A percentile compares a stretch with the other conserved stretches of the same genome.
These are phyloP conservation scores for Eidolon dupreanum DNA, from an alignment of 2,797 vertebrate species.

Conservation along the genomic window DNA sequence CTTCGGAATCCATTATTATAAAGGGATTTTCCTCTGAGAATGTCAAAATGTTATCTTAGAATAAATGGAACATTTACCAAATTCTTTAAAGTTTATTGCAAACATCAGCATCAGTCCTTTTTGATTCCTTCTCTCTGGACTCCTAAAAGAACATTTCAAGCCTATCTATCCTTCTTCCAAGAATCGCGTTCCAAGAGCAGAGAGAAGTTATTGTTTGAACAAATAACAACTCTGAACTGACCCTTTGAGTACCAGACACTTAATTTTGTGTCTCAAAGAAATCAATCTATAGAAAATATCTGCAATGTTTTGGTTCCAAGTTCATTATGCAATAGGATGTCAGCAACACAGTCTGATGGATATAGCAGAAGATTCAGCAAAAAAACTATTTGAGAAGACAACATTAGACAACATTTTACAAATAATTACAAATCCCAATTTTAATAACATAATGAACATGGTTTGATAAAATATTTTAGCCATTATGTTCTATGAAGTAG, in stretches of 20 bases:
- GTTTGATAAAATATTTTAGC: conserved; percentile 37
- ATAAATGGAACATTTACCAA: conserved; percentile 50
- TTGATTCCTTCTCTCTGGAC: not conserved
- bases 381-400: conserved; percentile 3
- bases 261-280: conserved; percentile 42
- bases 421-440: not conserved
- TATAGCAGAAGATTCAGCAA: not conserved
- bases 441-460: not conserved
- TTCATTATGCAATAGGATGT: not conserved
- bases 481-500: conserved; percentile 1
- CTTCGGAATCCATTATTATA: conserved; percentile 7
- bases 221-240: conserved; percentile 40
- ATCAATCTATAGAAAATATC: not conserved
- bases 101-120: conserved; percentile 33
- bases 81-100: conserved; percentile 44
- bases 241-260: not conserved
- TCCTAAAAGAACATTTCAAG: conserved; percentile 17
- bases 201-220: conserved; percentile 10
- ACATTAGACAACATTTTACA: not conserved
- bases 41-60: conserved; percentile 31
- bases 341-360: not conserved
- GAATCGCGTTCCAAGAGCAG: conserved; percentile 28
- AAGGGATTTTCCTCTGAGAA: conserved; percentile 13
- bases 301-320: not conserved
- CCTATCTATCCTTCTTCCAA: conserved; percentile 2